A percentile compares a stretch with the other conserved stretches of the same genome.
These are phyloP conservation scores for Hypotaenidia philippensis DNA, from an alignment of 2,797 vertebrate species.

Conservation along the genomic window DNA sequence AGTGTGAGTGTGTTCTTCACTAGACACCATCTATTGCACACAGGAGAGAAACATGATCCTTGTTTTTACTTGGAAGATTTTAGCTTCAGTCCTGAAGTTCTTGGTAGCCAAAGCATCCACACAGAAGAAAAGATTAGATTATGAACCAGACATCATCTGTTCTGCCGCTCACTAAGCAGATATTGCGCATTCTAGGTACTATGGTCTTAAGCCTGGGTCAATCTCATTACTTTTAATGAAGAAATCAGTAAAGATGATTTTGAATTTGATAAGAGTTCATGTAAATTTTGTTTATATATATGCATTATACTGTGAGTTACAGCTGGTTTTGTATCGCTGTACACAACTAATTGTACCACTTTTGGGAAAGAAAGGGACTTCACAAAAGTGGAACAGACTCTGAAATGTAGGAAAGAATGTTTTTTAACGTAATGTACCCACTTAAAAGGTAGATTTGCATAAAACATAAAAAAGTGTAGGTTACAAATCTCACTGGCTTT, in stretches of 20 bases:
- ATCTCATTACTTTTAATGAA: not conserved
- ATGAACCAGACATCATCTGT: not conserved
- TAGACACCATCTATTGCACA: not conserved
- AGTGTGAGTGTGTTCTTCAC: not conserved
- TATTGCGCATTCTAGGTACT: rapidly evolving
- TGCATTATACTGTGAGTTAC: not conserved
- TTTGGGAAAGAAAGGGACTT: not conserved
- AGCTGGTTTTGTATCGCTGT: not conserved
- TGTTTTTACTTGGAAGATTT: not conserved
- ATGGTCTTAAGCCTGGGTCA: not conserved
- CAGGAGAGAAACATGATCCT: not conserved
- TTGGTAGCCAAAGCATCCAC: not conserved
- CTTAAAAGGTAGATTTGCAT: not conserved
- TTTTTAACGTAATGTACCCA: not conserved
- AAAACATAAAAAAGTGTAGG: not conserved
- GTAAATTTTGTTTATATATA: not conserved
- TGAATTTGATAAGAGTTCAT: not conserved
- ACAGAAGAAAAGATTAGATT: not conserved
- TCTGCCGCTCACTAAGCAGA: not conserved
- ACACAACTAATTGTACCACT: not conserved
- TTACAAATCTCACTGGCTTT: not conserved
- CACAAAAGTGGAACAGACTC: not conserved
- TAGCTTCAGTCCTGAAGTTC: not conserved
- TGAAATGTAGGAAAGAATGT: not conserved
- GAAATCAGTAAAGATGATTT: not conserved